Percentiles rank a stretch among this genome's conserved stretches.
Conservation (phyloP, 1,140 invertebrate genomes). For the Marisa cornuarietis region DNA sequence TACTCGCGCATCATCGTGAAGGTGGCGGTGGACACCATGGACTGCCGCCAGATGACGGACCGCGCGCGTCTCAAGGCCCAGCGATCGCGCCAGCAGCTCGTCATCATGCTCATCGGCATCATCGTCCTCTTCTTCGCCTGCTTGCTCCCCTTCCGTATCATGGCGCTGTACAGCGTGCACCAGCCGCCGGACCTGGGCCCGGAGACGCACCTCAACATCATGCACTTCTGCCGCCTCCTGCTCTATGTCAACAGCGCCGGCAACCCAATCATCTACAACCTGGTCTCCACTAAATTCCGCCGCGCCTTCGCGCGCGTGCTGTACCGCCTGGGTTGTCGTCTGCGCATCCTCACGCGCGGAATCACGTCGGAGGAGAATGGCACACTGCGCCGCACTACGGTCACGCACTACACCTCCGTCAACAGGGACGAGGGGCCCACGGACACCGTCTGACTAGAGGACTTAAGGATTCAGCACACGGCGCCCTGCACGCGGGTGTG, state of each 20-base stretch:
- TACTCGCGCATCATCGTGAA: constrained; percentile 35
- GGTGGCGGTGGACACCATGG: constrained; percentile 32
- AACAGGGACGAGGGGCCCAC: constrained; percentile 21
- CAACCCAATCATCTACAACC: constrained; percentile 60
- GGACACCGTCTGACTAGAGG: constrained; percentile 19
- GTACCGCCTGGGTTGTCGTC: constrained; percentile 17
- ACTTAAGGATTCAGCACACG: neutral
- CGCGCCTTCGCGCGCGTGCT: constrained; percentile 41
- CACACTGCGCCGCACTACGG: constrained; percentile 16
- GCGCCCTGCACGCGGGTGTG: neutral
- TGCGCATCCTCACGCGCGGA: neutral
- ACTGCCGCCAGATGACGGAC: constrained; percentile 37
- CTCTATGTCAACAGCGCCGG: constrained; percentile 59
- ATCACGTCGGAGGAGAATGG: constrained; percentile 22
- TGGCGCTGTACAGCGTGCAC: constrained; percentile 72
- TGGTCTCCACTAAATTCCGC: constrained; percentile 50
- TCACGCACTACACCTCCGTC: constrained; percentile 37
- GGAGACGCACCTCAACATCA: constrained; percentile 83
- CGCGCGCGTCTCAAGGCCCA: constrained; percentile 21
- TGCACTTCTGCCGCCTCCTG: constrained; percentile 78
- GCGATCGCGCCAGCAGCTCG: constrained; percentile 68
- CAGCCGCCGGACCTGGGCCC: constrained; percentile 70
- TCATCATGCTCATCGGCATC: constrained; percentile 88
- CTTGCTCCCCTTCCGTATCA: constrained; percentile 84
- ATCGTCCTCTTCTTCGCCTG: constrained; percentile 91